These are phyloP conservation scores for Isotomurus palustris DNA, from an alignment of 2,888 invertebrate genomes.

Conservation along the genomic window DNA sequence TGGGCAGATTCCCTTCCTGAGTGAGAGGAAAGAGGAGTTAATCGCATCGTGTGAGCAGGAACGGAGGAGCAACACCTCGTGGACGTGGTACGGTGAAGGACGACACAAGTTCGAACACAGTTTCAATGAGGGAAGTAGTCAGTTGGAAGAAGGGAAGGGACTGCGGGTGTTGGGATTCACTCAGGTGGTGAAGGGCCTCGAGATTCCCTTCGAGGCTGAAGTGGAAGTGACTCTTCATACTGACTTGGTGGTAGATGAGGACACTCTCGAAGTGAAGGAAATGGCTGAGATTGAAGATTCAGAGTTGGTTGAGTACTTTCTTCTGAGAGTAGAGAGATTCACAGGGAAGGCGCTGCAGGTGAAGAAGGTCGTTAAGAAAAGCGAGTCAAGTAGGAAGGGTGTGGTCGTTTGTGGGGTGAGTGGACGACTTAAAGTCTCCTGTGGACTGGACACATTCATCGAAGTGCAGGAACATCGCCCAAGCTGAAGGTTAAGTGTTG, in stretches of 20 bases:
- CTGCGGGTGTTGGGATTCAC: constrained; percentile 19
- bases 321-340: constrained; percentile 28
- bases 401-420: constrained; percentile 16
- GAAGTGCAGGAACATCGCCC: too few species aligned
- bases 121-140: too few species aligned
- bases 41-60: too few species aligned
- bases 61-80: too few species aligned
- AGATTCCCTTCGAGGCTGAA: constrained; percentile 27
- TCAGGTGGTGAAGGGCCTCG: constrained; percentile 20
- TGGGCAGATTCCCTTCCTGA: too few species aligned
- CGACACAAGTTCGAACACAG: too few species aligned
- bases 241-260: constrained; percentile 2
- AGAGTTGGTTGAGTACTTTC: constrained; percentile 18
- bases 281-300: constrained; percentile 9
- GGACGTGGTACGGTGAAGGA: too few species aligned
- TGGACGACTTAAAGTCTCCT: constrained; percentile 20
- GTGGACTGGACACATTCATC: constrained; percentile 26
- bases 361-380: not conserved
- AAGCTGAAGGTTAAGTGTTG: too few species aligned
- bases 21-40: not conserved
- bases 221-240: constrained; percentile 19
- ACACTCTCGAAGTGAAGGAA: constrained; percentile 11
- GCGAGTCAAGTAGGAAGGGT: not conserved
- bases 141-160: not conserved
- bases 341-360: constrained; percentile 22